Conservation (phyloP, 2,888 invertebrate genomes). For the Eilema sororculum region DNA sequence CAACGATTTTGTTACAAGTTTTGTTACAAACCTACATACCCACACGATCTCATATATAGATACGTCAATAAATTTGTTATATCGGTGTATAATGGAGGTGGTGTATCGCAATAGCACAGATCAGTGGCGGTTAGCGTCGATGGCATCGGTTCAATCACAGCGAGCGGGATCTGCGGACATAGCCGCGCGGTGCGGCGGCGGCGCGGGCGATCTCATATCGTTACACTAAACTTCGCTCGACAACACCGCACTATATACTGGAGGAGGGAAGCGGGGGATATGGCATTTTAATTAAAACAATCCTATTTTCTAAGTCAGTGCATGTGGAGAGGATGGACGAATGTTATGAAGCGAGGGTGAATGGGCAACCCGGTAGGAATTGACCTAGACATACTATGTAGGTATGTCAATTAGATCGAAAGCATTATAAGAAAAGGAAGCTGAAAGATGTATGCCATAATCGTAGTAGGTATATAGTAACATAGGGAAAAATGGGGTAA, state of each 20-base stretch:
- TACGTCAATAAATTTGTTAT: background rate
- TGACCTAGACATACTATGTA: too few relatives aligned
- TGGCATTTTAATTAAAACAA: conserved; percentile 5
- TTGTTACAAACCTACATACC: background rate
- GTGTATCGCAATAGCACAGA: conserved; percentile 26
- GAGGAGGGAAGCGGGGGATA: conserved; percentile 4
- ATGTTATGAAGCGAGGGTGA: too few relatives aligned
- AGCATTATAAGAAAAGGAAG: too few relatives aligned
- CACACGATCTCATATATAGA: background rate
- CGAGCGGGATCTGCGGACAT: conserved; percentile 40
- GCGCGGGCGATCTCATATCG: conserved; percentile 37
- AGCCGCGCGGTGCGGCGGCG: conserved; percentile 30
- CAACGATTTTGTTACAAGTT: too few relatives aligned
- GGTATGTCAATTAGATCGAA: too few relatives aligned
- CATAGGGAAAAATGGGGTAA: too few relatives aligned
- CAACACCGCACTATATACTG: conserved; percentile 17
- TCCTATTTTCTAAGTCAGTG: background rate
- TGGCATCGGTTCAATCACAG: conserved; percentile 51
- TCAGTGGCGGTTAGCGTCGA: conserved; percentile 35
- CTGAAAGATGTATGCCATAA: too few relatives aligned
- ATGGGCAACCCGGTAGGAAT: too few relatives aligned
- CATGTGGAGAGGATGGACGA: too few relatives aligned
- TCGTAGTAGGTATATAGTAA: too few relatives aligned
- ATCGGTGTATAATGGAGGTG: conserved; percentile 19
- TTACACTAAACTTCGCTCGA: conserved; percentile 45